Evolutionary conservation across 2,888 invertebrate species (phyloP), one percentile per base, ranked within the genome.

Genomic region (Crossocerus cetratus): DNA sequence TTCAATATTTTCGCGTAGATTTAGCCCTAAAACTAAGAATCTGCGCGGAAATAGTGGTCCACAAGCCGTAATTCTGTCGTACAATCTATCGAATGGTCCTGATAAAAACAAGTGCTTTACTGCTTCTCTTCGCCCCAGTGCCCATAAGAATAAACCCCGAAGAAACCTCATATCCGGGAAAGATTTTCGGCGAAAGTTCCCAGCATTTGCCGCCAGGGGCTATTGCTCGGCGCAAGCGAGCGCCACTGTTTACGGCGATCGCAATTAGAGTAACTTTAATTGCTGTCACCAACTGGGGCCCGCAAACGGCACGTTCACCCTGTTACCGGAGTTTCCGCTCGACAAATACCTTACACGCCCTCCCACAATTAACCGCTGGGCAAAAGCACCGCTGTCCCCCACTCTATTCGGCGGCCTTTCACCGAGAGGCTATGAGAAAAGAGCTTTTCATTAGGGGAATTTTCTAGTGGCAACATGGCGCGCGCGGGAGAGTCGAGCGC

Each of bases 251-350:
- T 74, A 72, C 72, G 55, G 56, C 56, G 45, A 60, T 67, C 21
- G 74, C 74, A 74, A 74, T 74, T 74, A 74, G 64, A 67, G 67
- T 72, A 74, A 74, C 55, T 72, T 74, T 74, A 74, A 74, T 74
- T 64, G 67, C 67, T 57, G 60, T 68, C 65, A 61, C 54, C 49
- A n/a, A 53, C 16, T 54, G 23, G 56, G 59, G 14, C 32, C 32
- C 18, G 63, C 59, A 45, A 58, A 55, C 54, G 32, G 32, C 56
- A 14, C 45, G 55, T 59, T 20, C 18, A 68, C 21, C 59, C 43
- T 44, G 59, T 72, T 72, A 57, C 49, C 11, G 61, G 43, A 11
- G 60, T 21, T 21, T 49, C 53, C 43, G 23, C 44, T 44, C 2
- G 57, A 32, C 45, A 63, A 66, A 60, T 63, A 59, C 65, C 66